Evolutionary conservation across 2,888 invertebrate species (phyloP).

Genomic region (Apotomis capreana): DNA sequence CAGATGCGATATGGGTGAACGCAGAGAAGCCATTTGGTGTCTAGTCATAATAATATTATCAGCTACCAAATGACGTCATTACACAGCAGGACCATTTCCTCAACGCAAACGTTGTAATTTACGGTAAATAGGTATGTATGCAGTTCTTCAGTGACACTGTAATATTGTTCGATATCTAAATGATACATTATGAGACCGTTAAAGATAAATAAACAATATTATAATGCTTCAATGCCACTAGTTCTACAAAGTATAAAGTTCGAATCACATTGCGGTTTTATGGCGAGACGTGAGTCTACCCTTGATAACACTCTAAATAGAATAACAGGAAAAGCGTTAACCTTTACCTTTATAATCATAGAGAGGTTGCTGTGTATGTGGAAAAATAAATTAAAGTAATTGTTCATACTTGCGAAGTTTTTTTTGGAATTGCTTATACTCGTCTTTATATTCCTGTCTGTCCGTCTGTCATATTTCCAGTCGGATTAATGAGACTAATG

Average conservation of each 20-base stretch:
- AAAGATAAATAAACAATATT: not conserved
- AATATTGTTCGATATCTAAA: not conserved
- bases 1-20: constrained; percentile 39
- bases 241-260: not conserved
- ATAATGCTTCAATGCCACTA: not conserved
- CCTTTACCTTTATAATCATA: constrained; percentile 22
- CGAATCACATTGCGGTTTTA: constrained; percentile 17
- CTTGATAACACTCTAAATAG: constrained; percentile 42
- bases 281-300: not conserved
- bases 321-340: constrained; percentile 41
- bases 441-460: too few species aligned
- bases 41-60: constrained; percentile 59
- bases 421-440: too few species aligned
- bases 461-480: too few species aligned
- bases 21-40: constrained; percentile 54
- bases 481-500: too few species aligned
- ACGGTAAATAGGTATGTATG: not conserved
- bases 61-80: constrained; percentile 61
- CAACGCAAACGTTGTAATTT: constrained; percentile 51
- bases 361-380: not conserved
- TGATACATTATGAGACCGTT: not conserved
- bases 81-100: constrained; percentile 56
- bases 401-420: too few species aligned
- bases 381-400: too few species aligned
- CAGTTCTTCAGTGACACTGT: not conserved